phyloP scores from a whole-genome alignment of 2,888 invertebrate species.

The Mayetiola destructor region DNA sequence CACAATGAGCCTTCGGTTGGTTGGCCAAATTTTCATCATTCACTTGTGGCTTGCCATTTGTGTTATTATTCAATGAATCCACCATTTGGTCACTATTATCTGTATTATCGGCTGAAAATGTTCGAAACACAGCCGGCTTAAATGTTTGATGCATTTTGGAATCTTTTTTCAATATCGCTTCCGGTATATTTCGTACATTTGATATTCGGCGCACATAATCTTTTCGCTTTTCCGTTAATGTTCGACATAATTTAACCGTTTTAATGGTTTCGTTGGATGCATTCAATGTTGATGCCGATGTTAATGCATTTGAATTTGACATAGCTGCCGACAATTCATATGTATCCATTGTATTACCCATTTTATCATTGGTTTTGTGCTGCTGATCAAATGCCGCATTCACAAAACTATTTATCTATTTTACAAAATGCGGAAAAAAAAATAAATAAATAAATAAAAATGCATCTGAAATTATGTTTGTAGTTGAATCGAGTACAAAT shows the following conservation, averaged over 20 bases:
- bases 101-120: slow-evolving; percentile 20
- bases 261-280: too few species aligned
- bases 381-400: slow-evolving; percentile 24
- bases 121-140: slow-evolving; percentile 20
- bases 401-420: slow-evolving; percentile 23
- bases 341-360: slow-evolving; percentile 13
- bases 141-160: slow-evolving; percentile 22
- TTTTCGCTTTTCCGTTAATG: slow-evolving; percentile 47
- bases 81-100: slow-evolving; percentile 15
- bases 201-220: slow-evolving; percentile 51
- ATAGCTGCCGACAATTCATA: neutral
- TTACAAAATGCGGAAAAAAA: slow-evolving; percentile 9
- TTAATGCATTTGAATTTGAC: slow-evolving; percentile 20
- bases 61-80: slow-evolving; percentile 14
- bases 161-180: slow-evolving; percentile 22
- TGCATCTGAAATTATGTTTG: too few species aligned
- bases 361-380: slow-evolving; percentile 7
- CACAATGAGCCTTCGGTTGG: neutral
- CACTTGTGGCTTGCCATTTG: neutral
- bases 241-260: slow-evolving; percentile 39
- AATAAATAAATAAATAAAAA: neutral
- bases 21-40: neutral
- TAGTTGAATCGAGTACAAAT: too few species aligned
- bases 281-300: slow-evolving; percentile 27
- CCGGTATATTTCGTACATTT: slow-evolving; percentile 21